These are phyloP conservation scores for Acanthurus tractus DNA, from an alignment of 2,797 vertebrate species.

Conservation along the genomic window DNA sequence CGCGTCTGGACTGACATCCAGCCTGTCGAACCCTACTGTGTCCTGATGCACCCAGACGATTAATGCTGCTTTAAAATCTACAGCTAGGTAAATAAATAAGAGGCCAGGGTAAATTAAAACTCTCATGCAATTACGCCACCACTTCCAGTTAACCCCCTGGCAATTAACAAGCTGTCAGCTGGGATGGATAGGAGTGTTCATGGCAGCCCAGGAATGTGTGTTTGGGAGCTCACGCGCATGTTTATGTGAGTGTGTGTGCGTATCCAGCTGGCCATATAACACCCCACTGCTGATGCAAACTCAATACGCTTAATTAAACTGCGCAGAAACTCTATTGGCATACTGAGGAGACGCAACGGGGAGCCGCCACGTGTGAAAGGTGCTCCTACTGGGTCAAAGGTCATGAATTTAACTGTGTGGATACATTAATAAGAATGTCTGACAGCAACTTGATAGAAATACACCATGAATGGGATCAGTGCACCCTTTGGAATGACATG, in stretches of 20 bases:
- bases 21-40: slow-evolving; percentile 66
- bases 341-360: slow-evolving; percentile 60
- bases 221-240: slow-evolving; percentile 18
- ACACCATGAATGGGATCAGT: slow-evolving; percentile 3
- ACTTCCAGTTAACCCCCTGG: slow-evolving; percentile 86
- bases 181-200: slow-evolving; percentile 73
- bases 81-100: slow-evolving; percentile 83
- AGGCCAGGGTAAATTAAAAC: slow-evolving; percentile 81
- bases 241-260: slow-evolving; percentile 53
- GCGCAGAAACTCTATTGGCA: slow-evolving; percentile 78
- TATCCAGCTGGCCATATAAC: slow-evolving; percentile 77
- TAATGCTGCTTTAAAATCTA: slow-evolving; percentile 80
- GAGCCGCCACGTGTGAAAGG: slow-evolving; percentile 50
- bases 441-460: slow-evolving; percentile 12
- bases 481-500: slow-evolving; percentile 19
- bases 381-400: slow-evolving; percentile 52
- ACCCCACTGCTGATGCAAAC: slow-evolving; percentile 81
- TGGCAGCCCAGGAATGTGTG: slow-evolving; percentile 47
- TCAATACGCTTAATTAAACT: slow-evolving; percentile 87
- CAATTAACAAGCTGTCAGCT: slow-evolving; percentile 86
- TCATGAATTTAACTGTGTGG: slow-evolving; percentile 17
- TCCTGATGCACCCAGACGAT: slow-evolving; percentile 71
- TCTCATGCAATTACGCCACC: slow-evolving; percentile 87
- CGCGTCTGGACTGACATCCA: slow-evolving; percentile 47
- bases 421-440: slow-evolving; percentile 15